These are phyloP conservation scores for Pachyseris speciosa DNA, from an alignment of 64 coral and sea anemone genomes.

Conservation along the genomic window DNA sequence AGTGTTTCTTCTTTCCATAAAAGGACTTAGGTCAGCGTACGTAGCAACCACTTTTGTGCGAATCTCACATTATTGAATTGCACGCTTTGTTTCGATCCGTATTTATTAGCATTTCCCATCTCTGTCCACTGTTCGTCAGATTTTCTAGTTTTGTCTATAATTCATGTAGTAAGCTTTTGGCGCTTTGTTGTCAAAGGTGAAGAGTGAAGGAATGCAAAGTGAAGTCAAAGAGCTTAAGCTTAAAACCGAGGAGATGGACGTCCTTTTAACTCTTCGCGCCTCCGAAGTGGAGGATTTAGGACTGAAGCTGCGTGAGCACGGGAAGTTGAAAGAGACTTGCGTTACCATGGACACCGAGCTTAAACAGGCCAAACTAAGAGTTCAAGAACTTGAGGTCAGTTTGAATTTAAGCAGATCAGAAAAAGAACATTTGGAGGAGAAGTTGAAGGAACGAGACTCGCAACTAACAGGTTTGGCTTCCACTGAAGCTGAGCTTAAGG, in stretches of 20 bases:
- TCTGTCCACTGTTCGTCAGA: no score
- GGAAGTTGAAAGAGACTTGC: slow-evolving; percentile 31
- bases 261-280: slow-evolving; percentile 34
- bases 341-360: slow-evolving; percentile 47
- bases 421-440: slow-evolving; percentile 74
- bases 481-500: slow-evolving; percentile 69
- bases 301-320: neutral
- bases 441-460: slow-evolving; percentile 55
- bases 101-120: no score
- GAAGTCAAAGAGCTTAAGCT: slow-evolving; percentile 44
- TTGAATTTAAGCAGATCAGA: slow-evolving; percentile 64
- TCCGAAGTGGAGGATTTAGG: slow-evolving; percentile 59
- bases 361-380: slow-evolving; percentile 33
- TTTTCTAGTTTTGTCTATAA: neutral
- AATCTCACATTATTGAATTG: no score
- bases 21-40: no score
- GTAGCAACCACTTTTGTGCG: no score
- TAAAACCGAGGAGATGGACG: slow-evolving; percentile 26
- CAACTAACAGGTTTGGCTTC: slow-evolving; percentile 78
- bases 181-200: slow-evolving; percentile 46
- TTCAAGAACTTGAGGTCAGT: slow-evolving; percentile 72
- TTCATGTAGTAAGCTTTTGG: slow-evolving; percentile 28
- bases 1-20: no score
- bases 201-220: slow-evolving; percentile 8
- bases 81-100: no score